Evolutionary conservation across 2,888 invertebrate genomes (phyloP).

Genomic region (Lepeophtheirus nordmannii): DNA sequence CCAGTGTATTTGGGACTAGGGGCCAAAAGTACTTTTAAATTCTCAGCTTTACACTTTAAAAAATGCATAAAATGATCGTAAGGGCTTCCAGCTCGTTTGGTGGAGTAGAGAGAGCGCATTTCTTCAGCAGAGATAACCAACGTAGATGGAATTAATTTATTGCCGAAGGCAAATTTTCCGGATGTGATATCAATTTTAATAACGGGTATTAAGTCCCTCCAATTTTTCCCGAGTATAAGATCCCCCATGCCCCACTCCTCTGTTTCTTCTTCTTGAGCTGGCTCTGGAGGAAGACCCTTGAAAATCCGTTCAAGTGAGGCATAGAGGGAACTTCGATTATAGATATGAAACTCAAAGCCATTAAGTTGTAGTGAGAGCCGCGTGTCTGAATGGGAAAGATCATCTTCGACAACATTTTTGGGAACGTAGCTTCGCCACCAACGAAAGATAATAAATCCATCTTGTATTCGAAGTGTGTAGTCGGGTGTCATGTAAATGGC

Average conservation of each 20-base stretch:
- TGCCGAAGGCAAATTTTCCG: slow-evolving; percentile 87
- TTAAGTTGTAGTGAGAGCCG: slow-evolving; percentile 73
- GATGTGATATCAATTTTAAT: slow-evolving; percentile 54
- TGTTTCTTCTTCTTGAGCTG: slow-evolving; percentile 11
- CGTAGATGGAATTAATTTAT: slow-evolving; percentile 80
- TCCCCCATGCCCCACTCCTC: slow-evolving; percentile 25
- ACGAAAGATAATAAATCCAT: slow-evolving; percentile 90
- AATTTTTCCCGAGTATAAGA: slow-evolving; percentile 45
- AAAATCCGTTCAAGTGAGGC: slow-evolving; percentile 71
- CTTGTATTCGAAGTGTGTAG: slow-evolving; percentile 77
- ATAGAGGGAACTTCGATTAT: slow-evolving; percentile 77
- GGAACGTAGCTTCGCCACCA: slow-evolving; percentile 95
- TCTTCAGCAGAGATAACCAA: slow-evolving; percentile 74
- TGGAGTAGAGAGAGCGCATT: slow-evolving; percentile 82
- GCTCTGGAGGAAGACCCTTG: slow-evolving; percentile 49
- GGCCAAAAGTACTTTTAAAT: slow-evolving; percentile 49
- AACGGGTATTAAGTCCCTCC: slow-evolving; percentile 89
- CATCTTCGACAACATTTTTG: slow-evolving; percentile 75
- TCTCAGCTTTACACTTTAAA: slow-evolving; percentile 82
- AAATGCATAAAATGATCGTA: slow-evolving; percentile 91
- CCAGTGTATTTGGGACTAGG: slow-evolving; percentile 57
- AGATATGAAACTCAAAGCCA: slow-evolving; percentile 85
- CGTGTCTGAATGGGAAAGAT: slow-evolving; percentile 37
- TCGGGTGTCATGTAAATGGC: slow-evolving; percentile 85
- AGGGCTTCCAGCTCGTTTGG: slow-evolving; percentile 81